Evolutionary conservation across 2,797 vertebrate species (phyloP), one percentile per base, ranked within the genome.

Genomic region (Gila robusta): DNA sequence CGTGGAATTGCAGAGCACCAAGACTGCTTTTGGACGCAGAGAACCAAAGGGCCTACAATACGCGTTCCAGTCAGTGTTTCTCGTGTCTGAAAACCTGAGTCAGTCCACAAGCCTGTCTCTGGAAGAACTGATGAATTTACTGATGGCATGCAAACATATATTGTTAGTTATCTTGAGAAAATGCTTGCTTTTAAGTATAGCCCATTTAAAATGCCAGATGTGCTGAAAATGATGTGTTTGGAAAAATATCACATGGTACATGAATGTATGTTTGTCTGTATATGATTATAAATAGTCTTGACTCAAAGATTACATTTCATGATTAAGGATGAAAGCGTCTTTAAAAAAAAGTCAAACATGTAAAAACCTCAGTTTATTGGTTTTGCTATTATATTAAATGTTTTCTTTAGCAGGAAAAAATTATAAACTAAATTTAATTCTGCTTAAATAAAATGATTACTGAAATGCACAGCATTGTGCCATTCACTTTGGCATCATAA

Each of bases 1-100:
- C 86, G 71, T 93, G 93, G 94, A 95, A 95, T 95, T 94, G 69
- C 81, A 87, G 83, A 82, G 86, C 85, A 80, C 84, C 87, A 84
- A 83, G 83, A 66, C 85, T 85, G 83, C 67, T 66, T 54, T 82
- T 85, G 69, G n/a, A 86, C 12, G 80, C 56, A 82, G 66, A 84
- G n/a, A 89, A 73, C 44, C 87, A 89, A 80, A 81, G 79, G 79
- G 71, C 70, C 35, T 87, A 79, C 26, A 71, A 59, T 52, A 59
- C 37, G 76, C 69, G 39, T 84, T 79, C 79, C 79, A 70, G 41
- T 44, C 66, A 8, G 52, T 23, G 66, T 74, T 84, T 74, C 71
- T 83, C 72, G 28, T n/a, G 39, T 86, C 21, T 52, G 23, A 67
- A 77, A 21, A 49, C n/a, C 76, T 47, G 6, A 37, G 39, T 5